A percentile compares a stretch with the other conserved stretches of the same genome.
Evolutionary conservation across 2,888 invertebrate genomes (phyloP).

Genomic region (Caenorhabditis panamensis): DNA sequence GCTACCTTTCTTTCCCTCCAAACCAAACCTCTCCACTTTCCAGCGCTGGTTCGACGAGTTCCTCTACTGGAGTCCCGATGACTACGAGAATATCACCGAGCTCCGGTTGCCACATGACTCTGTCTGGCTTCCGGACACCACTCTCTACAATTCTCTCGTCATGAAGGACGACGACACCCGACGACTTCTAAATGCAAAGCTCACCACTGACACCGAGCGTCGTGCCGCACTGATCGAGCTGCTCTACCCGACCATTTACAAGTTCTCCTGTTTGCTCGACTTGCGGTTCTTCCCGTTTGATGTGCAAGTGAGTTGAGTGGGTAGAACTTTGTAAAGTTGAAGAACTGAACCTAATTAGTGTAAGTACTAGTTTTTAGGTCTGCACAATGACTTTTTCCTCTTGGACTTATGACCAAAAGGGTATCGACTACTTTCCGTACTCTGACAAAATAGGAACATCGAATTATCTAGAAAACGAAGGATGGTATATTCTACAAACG

Average conservation of each 20-base stretch:
- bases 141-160: conserved; percentile 77
- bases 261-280: conserved; percentile 79
- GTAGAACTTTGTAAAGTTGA: conserved; percentile 7
- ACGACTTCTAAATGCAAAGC: conserved; percentile 78
- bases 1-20: no score
- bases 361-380: conserved; percentile 59
- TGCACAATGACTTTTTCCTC: conserved; percentile 80
- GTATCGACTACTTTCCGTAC: conserved; percentile 80
- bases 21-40: neutral
- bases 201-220: conserved; percentile 74
- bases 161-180: conserved; percentile 80
- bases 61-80: conserved; percentile 77
- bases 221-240: conserved; percentile 72
- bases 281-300: conserved; percentile 79
- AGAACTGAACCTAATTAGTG: no score
- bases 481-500: conserved; percentile 79
- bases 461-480: conserved; percentile 80
- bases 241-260: conserved; percentile 80
- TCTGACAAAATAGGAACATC: conserved; percentile 78
- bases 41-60: conserved; percentile 81
- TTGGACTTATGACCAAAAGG: conserved; percentile 80
- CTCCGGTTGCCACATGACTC: conserved; percentile 77
- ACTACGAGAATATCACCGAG: conserved; percentile 78
- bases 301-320: conserved; percentile 69
- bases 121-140: conserved; percentile 81